Conservation (phyloP, 2,888 invertebrate species). For the Proisotoma minuta region DNA sequence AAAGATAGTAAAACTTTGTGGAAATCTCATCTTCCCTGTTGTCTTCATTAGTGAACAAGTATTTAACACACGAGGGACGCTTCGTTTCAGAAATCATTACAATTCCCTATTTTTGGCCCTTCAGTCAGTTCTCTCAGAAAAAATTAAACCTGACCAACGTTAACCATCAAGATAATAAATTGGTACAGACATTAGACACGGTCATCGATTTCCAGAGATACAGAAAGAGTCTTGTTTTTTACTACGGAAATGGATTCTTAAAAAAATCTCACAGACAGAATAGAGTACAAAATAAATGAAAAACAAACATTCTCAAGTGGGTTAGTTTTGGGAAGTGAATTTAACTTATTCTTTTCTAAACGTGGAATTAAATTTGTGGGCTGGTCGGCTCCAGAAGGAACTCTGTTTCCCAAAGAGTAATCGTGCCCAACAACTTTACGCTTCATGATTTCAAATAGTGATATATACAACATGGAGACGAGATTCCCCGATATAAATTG, state of each 20-base stretch:
- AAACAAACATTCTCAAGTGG: neutral
- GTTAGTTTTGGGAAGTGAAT: no score
- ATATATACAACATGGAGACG: neutral
- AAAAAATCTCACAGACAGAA: neutral
- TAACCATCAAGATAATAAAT: neutral
- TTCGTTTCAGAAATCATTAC: neutral
- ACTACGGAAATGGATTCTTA: neutral
- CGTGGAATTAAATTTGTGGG: slow-evolving; percentile 22
- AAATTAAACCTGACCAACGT: neutral
- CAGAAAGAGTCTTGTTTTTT: neutral
- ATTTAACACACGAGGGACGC: neutral
- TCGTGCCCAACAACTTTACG: neutral
- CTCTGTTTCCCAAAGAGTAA: neutral
- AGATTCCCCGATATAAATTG: no score
- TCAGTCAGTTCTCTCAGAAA: no score
- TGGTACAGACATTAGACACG: neutral
- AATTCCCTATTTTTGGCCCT: neutral
- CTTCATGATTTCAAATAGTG: neutral
- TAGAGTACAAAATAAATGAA: neutral
- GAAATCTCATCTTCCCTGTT: no score
- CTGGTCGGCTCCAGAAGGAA: slow-evolving; percentile 18
- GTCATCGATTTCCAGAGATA: slow-evolving; percentile 2
- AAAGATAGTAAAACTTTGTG: no score
- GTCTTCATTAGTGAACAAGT: slow-evolving; percentile 21
- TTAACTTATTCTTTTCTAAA: no score